phyloP scores from a whole-genome alignment of 2,888 invertebrate genomes.

The Parnassius glacialis region DNA sequence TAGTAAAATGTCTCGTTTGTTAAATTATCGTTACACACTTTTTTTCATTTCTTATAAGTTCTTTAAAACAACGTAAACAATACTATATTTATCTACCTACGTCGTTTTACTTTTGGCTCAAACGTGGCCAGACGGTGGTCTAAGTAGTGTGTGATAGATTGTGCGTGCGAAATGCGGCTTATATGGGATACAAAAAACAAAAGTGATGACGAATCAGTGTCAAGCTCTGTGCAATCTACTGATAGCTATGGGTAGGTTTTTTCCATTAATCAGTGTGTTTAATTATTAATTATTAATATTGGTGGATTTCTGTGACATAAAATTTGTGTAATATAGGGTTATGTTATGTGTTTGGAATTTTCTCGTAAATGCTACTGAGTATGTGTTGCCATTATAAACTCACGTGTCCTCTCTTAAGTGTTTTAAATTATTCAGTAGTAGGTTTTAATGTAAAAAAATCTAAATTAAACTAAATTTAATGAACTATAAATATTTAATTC shows the following conservation, averaged over 20 bases:
- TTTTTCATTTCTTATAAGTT: conserved; percentile 4
- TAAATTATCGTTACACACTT: conserved; percentile 4
- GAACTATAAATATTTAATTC: too few relatives aligned
- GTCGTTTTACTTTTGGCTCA: conserved; percentile 19
- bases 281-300: too few relatives aligned
- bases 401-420: too few relatives aligned
- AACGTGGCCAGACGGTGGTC: conserved; percentile 23
- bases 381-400: too few relatives aligned
- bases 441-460: too few relatives aligned
- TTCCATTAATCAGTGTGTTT: too few relatives aligned
- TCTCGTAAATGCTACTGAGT: too few relatives aligned
- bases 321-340: too few relatives aligned
- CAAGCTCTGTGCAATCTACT: conserved; percentile 56
- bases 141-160: conserved; percentile 5
- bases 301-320: too few relatives aligned
- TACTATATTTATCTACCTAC: conserved; percentile 15
- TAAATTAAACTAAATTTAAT: too few relatives aligned
- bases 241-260: conserved; percentile 61
- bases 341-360: too few relatives aligned
- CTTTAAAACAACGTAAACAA: conserved; percentile 22
- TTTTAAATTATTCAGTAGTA: too few relatives aligned
- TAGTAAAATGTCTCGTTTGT: conserved; percentile 1
- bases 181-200: conserved; percentile 32
- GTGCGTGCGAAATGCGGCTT: conserved; percentile 42
- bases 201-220: conserved; percentile 47